These are phyloP conservation scores for Galleria mellonella DNA, from an alignment of 1,140 invertebrate species.

Conservation along the genomic window DNA sequence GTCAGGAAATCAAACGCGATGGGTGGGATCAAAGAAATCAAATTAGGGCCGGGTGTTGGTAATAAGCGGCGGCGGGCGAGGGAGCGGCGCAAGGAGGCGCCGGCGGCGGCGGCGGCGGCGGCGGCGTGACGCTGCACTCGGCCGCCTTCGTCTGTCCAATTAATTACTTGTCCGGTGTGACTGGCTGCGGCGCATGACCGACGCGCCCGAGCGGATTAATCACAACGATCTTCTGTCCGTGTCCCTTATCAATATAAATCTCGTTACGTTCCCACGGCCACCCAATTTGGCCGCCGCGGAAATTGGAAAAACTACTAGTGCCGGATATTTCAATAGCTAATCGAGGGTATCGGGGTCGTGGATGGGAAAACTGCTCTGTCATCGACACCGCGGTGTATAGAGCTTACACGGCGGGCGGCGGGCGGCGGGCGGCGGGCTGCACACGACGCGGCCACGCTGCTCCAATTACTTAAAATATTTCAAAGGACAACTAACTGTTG, in stretches of 20 bases:
- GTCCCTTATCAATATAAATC: constrained; percentile 12
- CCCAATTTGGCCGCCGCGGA: constrained; percentile 1
- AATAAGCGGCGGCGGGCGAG: background rate
- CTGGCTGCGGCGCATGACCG: background rate
- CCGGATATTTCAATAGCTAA: background rate
- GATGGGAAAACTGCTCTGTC: background rate
- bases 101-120: too few relatives aligned
- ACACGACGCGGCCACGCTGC: too few relatives aligned
- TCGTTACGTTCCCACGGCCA: constrained; percentile 8
- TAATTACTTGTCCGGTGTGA: background rate
- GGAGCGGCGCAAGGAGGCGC: background rate
- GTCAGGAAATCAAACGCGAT: constrained; percentile 2
- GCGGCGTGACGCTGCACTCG: too few relatives aligned
- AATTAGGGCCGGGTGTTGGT: constrained; percentile 1
- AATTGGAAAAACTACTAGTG: constrained; percentile 9
- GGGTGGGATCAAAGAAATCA: constrained; percentile 4
- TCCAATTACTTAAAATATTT: background rate
- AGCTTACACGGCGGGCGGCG: background rate
- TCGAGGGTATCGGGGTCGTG: background rate
- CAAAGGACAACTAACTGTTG: too few relatives aligned
- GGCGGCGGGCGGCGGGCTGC: too few relatives aligned
- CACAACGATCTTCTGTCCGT: background rate
- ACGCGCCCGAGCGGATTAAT: background rate
- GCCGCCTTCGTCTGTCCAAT: background rate
- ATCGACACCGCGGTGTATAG: background rate